Evolutionary conservation across 2,888 invertebrate species (phyloP), one percentile per base, ranked within the genome.

Genomic region (Steinernema scapterisci): DNA sequence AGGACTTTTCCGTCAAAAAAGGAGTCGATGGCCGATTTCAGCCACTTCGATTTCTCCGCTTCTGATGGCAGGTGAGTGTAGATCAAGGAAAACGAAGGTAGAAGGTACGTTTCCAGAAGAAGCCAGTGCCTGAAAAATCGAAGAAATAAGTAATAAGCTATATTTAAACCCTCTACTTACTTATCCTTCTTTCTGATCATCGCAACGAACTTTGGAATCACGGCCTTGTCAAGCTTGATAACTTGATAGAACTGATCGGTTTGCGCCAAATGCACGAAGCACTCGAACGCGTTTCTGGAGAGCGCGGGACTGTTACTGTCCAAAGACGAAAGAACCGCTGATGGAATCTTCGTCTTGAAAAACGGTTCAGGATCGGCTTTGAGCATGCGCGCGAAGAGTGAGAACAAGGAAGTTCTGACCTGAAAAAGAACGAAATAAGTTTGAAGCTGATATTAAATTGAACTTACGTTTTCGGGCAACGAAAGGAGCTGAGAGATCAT

Each of bases 161-260:
- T n/a, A n/a, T n/a, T n/a, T 46, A 13, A n/a, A 52, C 43, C 48
- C 54, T 43, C 21, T 21, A 48, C 78, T 6, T 52, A 80, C 78
- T 38, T 25, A 71, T 75, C 76, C 74, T 84, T 84, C 74, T 78
- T 81, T 11, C 84, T 77, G 44, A 83, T 74, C 38, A 82, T 76
- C n/a, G 78, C 76, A 9, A 82, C 72, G 13, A 84, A 38, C 43
- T 80, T 76, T 0, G 83, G 82, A 9, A 81, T 73, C 11, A 83
- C 75, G 27, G 80, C 76, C 56, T 83, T 84, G 70, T 79, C 76
- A 11, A 82, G 54, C 9, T 79, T 78, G 54, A 77, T 73, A 43
- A 76, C 77, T 38, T 77, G 72, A 54, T 73, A 77, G 71, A 81
- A 79, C 13, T 75, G 63, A 5, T 63, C 56, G 31, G 75, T 25